phyloP scores from a whole-genome alignment of 2,113 vertebrate genomes.

The Equus quagga region DNA sequence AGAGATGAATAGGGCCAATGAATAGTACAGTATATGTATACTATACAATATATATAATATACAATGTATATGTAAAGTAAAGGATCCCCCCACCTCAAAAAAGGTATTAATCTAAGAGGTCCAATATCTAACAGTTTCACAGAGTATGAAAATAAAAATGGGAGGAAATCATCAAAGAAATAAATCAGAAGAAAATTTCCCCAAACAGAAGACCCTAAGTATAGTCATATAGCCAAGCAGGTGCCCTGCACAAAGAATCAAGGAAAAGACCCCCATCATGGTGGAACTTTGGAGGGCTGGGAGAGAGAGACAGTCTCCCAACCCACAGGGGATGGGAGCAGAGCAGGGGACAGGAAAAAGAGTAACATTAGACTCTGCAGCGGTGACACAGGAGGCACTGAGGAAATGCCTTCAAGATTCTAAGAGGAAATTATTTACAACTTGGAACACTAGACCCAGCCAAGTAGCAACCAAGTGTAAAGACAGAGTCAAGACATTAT shows the following conservation, averaged over 20 bases:
- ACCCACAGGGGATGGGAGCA: no score
- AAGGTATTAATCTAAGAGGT: background rate
- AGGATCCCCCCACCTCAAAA: background rate
- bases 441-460: background rate
- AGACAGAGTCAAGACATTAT: background rate
- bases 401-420: conserved; percentile 37
- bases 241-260: background rate
- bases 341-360: background rate
- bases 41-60: background rate
- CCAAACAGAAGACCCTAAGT: background rate
- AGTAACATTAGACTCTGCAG: background rate
- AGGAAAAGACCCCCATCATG: background rate
- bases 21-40: no score
- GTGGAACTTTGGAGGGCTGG: background rate
- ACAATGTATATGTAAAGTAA: background rate
- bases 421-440: background rate
- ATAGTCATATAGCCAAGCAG: background rate
- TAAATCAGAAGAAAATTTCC: conserved; percentile 21
- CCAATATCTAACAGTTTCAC: background rate
- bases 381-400: background rate
- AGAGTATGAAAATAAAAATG: background rate
- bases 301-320: background rate
- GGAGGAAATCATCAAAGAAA: background rate
- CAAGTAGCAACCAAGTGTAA: background rate
- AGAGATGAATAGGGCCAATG: background rate